Evolutionary conservation across 2,797 vertebrate genomes (phyloP).

Genomic region (Tadarida brasiliensis): DNA sequence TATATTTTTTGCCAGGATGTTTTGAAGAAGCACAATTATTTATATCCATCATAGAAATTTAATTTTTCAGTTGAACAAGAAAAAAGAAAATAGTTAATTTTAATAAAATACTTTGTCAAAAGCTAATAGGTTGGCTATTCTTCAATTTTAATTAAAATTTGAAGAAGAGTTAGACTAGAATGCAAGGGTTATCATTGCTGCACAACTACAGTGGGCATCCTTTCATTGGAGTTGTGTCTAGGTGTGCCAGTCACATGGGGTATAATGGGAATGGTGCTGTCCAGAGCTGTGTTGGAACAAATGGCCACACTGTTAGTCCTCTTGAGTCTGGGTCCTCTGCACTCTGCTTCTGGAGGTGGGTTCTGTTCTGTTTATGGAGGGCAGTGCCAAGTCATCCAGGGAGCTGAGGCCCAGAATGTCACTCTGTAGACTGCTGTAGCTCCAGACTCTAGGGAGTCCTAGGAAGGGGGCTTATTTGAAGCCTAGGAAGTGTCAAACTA

Average conservation of each 20-base stretch:
- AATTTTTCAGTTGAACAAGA: background rate
- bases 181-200: background rate
- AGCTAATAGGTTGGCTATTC: background rate
- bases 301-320: background rate
- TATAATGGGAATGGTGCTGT: background rate
- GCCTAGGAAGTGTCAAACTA: background rate
- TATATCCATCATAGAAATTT: background rate
- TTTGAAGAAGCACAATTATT: constrained; percentile 14
- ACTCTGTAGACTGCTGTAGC: background rate
- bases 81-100: constrained; percentile 10
- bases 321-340: background rate
- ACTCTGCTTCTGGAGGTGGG: background rate
- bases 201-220: background rate
- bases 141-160: constrained; percentile 47
- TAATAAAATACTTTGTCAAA: constrained; percentile 43
- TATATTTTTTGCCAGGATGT: constrained; percentile 36
- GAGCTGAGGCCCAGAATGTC: background rate
- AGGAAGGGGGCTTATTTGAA: background rate
- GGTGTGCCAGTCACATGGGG: background rate
- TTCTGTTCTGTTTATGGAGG: background rate
- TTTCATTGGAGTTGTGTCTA: background rate
- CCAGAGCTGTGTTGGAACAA: background rate
- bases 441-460: background rate
- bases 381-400: background rate
- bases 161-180: background rate